Percentiles rank a stretch among this genome's conserved stretches.
Conservation (phyloP, 2,888 invertebrate genomes). For the Lycaena phlaeas region DNA sequence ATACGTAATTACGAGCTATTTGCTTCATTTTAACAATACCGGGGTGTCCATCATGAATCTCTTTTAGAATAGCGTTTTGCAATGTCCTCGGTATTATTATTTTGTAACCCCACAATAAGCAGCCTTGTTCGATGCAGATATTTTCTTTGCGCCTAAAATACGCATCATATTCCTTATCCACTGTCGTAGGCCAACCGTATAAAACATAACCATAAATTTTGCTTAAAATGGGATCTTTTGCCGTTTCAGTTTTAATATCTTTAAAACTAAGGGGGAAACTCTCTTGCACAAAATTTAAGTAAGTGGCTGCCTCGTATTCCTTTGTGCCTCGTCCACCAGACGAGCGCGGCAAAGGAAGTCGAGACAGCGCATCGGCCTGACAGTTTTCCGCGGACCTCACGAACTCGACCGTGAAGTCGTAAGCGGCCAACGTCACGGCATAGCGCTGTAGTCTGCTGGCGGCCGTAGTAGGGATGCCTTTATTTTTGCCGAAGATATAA, state of each 20-base stretch:
- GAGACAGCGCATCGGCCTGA: constrained; percentile 21
- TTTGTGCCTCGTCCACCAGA: neutral
- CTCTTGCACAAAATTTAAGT: constrained; percentile 13
- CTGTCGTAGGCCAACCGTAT: constrained; percentile 20
- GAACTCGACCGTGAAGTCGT: constrained; percentile 23
- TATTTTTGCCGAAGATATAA: constrained; percentile 30
- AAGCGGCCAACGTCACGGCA: constrained; percentile 29
- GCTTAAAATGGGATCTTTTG: constrained; percentile 16
- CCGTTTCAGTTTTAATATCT: constrained; percentile 14
- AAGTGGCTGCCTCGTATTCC: neutral
- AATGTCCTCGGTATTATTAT: neutral
- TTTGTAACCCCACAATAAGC: constrained; percentile 8
- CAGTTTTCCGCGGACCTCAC: constrained; percentile 17
- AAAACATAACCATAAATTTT: constrained; percentile 17
- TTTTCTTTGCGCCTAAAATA: constrained; percentile 15
- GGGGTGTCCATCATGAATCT: constrained; percentile 8
- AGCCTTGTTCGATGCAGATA: constrained; percentile 10
- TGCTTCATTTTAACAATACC: constrained; percentile 10
- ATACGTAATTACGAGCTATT: constrained; percentile 6
- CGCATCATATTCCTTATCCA: constrained; percentile 15
- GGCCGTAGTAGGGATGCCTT: constrained; percentile 25
- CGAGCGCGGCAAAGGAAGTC: constrained; percentile 15
- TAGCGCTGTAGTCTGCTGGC: constrained; percentile 29
- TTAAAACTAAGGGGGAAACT: constrained; percentile 14
- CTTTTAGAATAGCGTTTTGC: constrained; percentile 4